Base-by-base conservation (phyloP, 2,113 vertebrate genomes). In the Clarias magur region DNA sequence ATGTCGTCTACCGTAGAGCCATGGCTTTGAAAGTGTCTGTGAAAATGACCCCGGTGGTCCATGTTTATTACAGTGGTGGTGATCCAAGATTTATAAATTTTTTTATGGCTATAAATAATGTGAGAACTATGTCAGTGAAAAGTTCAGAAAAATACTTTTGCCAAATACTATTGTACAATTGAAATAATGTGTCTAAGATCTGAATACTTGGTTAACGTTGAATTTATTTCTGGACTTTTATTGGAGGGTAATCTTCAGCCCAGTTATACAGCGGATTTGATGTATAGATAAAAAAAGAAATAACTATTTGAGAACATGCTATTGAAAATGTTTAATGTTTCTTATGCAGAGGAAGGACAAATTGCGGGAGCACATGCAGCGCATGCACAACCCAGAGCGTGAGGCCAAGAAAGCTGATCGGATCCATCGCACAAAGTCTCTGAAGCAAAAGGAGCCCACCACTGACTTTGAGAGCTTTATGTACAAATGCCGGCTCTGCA, bases 361-460 rank as follows among this genome's bases (percentile, higher is more conserved):
- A 82, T 94, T 99, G 48, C 95, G 98, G 57, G 98, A 99, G 88
- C 98, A 99, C 94, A 99, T 99, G 98, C 98, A 99, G 86, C 96
- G 98, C 34, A 99, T 99, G 98, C 98, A 99, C 91, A 99, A 99
- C 86, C 98, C 98, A 0, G 98, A 99, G 89, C 95, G 98, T 34
- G 98, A 99, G 89, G 97, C 98, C 83, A 99, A 97, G 94, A 99
- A 98, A 89, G 97, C 98, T 0, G 98, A 99, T 89, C 96, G 97
- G 6, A 96, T 96, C 87, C 97, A 98, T 88, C 97, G 97, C 87
- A 96, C 97, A 38, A 99, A 99, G 90, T 93, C 97, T 0, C 96
- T 98, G 91, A 99, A 99, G 85, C 96, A 97, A 3, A 98, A 98
- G 1, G 95, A 97, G 2, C 97, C 97, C 0, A 96, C 97, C 90